A percentile compares a stretch with the other conserved stretches of the same genome.
phyloP scores from a whole-genome alignment of 2,113 vertebrate genomes.

The Hippoglossus stenolepis region DNA sequence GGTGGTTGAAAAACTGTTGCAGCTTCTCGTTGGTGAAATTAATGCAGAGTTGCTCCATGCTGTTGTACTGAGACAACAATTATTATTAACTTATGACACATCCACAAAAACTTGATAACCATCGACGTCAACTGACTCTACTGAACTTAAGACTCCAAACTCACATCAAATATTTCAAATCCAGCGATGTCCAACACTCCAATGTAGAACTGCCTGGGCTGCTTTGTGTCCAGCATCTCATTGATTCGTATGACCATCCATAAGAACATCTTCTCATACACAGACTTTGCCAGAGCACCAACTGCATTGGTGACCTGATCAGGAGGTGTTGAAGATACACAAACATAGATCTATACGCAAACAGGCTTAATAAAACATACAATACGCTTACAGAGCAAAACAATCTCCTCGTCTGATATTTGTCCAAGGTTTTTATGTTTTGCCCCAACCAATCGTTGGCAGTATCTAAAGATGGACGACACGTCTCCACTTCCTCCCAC shows the following conservation, averaged over 20 bases:
- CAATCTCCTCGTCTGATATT: not conserved
- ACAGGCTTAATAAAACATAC: not conserved
- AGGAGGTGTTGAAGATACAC: not conserved
- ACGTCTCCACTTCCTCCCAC: no score
- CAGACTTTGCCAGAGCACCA: conserved; percentile 87
- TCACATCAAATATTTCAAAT: conserved; percentile 77
- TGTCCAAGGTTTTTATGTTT: not conserved
- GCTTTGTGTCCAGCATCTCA: conserved; percentile 75
- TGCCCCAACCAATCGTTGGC: no score
- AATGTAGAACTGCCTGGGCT: conserved; percentile 69
- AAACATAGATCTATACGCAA: not conserved
- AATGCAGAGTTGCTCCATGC: conserved; percentile 88
- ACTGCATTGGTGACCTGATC: conserved; percentile 74
- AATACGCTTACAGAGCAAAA: no score
- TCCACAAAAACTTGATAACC: not conserved
- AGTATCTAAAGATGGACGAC: no score
- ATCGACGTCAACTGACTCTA: not conserved
- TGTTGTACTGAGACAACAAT: conserved; percentile 75
- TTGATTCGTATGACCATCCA: conserved; percentile 87
- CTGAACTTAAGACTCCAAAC: conserved; percentile 20
- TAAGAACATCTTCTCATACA: conserved; percentile 91
- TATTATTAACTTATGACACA: not conserved
- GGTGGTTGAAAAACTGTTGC: conserved; percentile 93
- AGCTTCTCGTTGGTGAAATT: conserved; percentile 83
- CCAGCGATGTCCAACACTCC: conserved; percentile 76